phyloP scores from a whole-genome alignment of 2,888 invertebrate genomes.

The Fabriciana adippe region DNA sequence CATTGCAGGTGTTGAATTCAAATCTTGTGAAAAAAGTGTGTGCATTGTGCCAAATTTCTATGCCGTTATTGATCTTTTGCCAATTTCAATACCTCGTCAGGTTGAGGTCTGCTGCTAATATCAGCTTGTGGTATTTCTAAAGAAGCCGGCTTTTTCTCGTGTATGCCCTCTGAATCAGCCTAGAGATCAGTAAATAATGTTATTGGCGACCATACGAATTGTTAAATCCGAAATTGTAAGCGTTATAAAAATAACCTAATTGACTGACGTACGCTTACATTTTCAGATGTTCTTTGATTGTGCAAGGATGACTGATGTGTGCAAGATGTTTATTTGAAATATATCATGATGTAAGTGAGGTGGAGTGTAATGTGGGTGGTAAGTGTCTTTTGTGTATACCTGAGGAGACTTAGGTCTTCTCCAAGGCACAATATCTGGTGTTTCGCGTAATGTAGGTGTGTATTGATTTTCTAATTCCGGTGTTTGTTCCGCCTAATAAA shows the following conservation, averaged over 20 bases:
- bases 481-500: slow-evolving; percentile 71
- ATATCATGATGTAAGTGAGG: slow-evolving; percentile 10
- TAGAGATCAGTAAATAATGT: slow-evolving; percentile 59
- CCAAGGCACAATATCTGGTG: slow-evolving; percentile 63
- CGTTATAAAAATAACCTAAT: slow-evolving; percentile 1
- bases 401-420: slow-evolving; percentile 70
- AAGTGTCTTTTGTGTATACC: slow-evolving; percentile 51
- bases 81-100: slow-evolving; percentile 70
- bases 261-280: not conserved
- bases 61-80: slow-evolving; percentile 47
- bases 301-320: slow-evolving; percentile 10
- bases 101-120: slow-evolving; percentile 64
- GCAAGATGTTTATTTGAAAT: slow-evolving; percentile 3
- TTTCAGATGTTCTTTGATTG: not conserved
- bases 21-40: slow-evolving; percentile 45
- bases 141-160: slow-evolving; percentile 60
- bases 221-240: slow-evolving; percentile 16
- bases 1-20: slow-evolving; percentile 39
- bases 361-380: not conserved
- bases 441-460: slow-evolving; percentile 69
- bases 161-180: slow-evolving; percentile 69
- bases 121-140: slow-evolving; percentile 69
- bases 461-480: slow-evolving; percentile 72
- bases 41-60: slow-evolving; percentile 51
- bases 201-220: slow-evolving; percentile 70